These are phyloP conservation scores for Drosophila bifasciata DNA, from an alignment of 1,140 invertebrate species.

Conservation along the genomic window DNA sequence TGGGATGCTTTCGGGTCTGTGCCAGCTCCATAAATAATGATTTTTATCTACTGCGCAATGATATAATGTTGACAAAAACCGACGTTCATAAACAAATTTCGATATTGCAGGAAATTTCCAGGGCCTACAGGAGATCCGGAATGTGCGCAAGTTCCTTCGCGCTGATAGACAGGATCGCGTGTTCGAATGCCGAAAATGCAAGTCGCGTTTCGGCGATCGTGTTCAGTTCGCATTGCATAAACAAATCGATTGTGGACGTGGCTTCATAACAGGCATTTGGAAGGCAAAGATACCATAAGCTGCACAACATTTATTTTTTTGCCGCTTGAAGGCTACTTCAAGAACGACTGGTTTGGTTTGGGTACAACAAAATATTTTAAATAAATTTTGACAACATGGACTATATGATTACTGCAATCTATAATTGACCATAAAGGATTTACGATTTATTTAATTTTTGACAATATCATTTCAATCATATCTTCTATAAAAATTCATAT, in stretches of 20 bases:
- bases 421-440: too few species aligned
- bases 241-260: slow-evolving; percentile 47
- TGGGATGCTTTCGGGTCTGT: slow-evolving; percentile 58
- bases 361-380: slow-evolving; percentile 2
- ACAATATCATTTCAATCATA: too few species aligned
- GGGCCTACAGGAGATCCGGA: slow-evolving; percentile 38
- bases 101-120: slow-evolving; percentile 46
- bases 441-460: too few species aligned
- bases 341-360: slow-evolving; percentile 58
- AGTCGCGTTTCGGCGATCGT: slow-evolving; percentile 41
- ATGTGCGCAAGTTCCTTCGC: slow-evolving; percentile 43
- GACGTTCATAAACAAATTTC: slow-evolving; percentile 54
- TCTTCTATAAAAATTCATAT: too few species aligned
- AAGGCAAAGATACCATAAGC: slow-evolving; percentile 33
- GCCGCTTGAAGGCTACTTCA: slow-evolving; percentile 46
- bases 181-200: slow-evolving; percentile 49
- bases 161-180: slow-evolving; percentile 40
- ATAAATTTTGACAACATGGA: background rate
- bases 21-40: too few species aligned
- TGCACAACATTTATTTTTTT: slow-evolving; percentile 66
- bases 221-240: slow-evolving; percentile 50
- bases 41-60: slow-evolving; percentile 32
- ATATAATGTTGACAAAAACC: slow-evolving; percentile 55
- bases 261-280: slow-evolving; percentile 39
- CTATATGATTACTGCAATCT: too few species aligned